Evolutionary conservation across 2,888 invertebrate species (phyloP).

Genomic region (Archips crataeganus): DNA sequence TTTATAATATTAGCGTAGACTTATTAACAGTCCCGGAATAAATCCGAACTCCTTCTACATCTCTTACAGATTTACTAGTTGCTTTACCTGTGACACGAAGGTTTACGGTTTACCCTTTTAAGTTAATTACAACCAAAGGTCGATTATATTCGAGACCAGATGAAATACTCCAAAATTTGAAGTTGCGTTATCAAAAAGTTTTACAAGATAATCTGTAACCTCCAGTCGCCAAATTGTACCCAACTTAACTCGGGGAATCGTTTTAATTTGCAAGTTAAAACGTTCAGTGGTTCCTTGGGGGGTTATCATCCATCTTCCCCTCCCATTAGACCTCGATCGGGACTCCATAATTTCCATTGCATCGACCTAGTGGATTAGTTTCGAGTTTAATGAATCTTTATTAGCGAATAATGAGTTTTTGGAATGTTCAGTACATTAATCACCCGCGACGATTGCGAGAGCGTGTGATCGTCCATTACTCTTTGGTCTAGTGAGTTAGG

Average conservation of each 20-base stretch:
- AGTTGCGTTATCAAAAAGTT: constrained; percentile 39
- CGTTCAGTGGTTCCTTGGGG: constrained; percentile 44
- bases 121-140: constrained; percentile 21
- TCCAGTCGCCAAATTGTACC: constrained; percentile 31
- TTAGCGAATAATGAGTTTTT: constrained; percentile 35
- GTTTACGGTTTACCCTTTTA: constrained; percentile 5
- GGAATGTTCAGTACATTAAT: constrained; percentile 19
- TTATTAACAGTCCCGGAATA: background rate
- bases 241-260: constrained; percentile 37
- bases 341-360: constrained; percentile 35
- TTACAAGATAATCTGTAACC: constrained; percentile 40
- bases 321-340: constrained; percentile 39
- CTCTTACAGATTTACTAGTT: background rate
- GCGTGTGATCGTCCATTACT: background rate
- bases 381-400: constrained; percentile 37
- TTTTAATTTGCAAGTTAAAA: constrained; percentile 50
- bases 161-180: constrained; percentile 35
- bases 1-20: no score
- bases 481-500: background rate
- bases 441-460: constrained; percentile 13
- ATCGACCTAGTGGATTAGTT: constrained; percentile 30
- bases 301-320: constrained; percentile 40
- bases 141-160: constrained; percentile 24
- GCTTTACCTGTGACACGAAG: background rate
- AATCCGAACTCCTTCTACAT: background rate